Evolutionary conservation across 2,888 invertebrate species (phyloP), one percentile per base, ranked within the genome.

Genomic region (Nowickia ferox): DNA sequence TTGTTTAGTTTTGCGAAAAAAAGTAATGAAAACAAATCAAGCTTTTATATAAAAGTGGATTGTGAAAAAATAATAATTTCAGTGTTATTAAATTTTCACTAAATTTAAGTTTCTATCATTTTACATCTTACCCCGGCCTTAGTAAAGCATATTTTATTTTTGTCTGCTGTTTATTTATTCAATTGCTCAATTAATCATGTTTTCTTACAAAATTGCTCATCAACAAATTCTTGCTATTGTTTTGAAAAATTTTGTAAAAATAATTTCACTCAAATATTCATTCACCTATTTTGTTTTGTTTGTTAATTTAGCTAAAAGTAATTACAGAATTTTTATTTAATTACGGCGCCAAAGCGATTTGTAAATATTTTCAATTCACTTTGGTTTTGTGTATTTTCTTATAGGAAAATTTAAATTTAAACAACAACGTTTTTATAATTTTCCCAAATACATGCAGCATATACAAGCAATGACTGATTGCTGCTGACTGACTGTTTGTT

Each of bases 291-390:
- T 57, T 48, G 38, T 68, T 51, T 30, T 65, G 22, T 59, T 65
- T 48, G 51, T 61, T 72, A 38, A 65, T 72, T 65, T 59, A 46
- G 53, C 53, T 71, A 38, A 53, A 63, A 19, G 15, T 68, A 42
- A 59, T 69, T 68, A 68, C 57, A 65, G 10, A 17, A 38, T 40
- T 68, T 71, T 69, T 81, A 81, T 81, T 78, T 72, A 83, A 79
- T 83, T 79, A 86, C 76, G 86, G 86, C 86, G 86, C 83, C 85
- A 65, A 83, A 83, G 38, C 71, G 65, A 71, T 83, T 75, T 79
- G 83, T 86, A 83, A 86, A 86, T 86, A 86, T 86, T 86, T 82
- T 86, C 79, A 76, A 83, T 86, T 86, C 85, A 82, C 85, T 82
- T 86, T 79, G 79, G 79, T 71, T 79, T 79, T 76, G 59, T 79